Evolutionary conservation across 2,888 invertebrate species (phyloP), one percentile per base, ranked within the genome.

Genomic region (Drosophila demipolita): DNA sequence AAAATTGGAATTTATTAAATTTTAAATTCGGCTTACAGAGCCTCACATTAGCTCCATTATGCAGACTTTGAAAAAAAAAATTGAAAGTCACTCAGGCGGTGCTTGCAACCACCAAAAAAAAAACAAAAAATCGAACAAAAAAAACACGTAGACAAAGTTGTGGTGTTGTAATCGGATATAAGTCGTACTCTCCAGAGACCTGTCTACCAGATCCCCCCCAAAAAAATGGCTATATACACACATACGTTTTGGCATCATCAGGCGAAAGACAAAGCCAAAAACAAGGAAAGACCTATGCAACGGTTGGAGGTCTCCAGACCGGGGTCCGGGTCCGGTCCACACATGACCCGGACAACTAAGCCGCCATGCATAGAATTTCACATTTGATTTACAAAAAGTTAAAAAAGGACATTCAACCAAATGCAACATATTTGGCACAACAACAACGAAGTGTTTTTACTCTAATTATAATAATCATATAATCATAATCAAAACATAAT

Each of bases 91-190:
- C 29, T 38, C 40, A 59, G 26, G 55, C 60, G 50, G n/a, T 48
- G 23, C 61, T 55, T 68, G 49, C 72, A 85, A 78, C 78, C 80
- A 75, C 81, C 75, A 49, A 48, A 67, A 71, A 58, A 54, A 36
- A 29, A 15, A 52, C n/a, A 7, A 15, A 26, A 42, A 36, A 38
- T 33, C 15, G 8, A 55, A 36, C 32, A 59, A 48, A 61, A 29
- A 57, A 40, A 57, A 61, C 50, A 57, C 32, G 52, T 65, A 66
- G 58, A 57, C 49, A 68, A 74, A 73, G 40, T 71, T 89, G 84
- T 64, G 89, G 85, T 85, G 89, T 89, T 87, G 85, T 85, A 85
- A 85, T 85, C 85, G 89, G 87, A 85, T 89, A 89, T 89, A 87
- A 82, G 84, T 84, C 82, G 65, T 63, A 68, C n/a, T 80, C 85